Conservation (phyloP, 2,888 invertebrate genomes). For the Dolomedes plantarius region DNA sequence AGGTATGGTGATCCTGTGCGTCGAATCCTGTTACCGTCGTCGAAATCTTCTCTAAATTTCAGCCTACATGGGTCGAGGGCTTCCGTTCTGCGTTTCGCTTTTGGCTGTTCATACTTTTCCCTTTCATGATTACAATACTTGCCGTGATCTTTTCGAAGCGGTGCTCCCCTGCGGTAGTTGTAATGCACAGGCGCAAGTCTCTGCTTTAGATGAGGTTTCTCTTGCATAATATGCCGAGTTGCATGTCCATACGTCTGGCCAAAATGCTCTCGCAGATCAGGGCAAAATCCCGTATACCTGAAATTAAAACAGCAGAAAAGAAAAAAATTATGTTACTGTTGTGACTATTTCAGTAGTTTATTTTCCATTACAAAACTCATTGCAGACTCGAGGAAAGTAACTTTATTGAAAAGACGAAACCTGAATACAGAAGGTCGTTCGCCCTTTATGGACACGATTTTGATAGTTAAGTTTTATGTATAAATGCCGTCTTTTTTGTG, state of each 20-base stretch:
- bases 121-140: neutral
- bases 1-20: neutral
- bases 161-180: neutral
- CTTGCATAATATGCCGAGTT: slow-evolving; percentile 26
- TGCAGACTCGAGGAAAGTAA: too few species aligned
- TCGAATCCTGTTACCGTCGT: neutral
- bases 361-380: too few species aligned
- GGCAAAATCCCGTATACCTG: slow-evolving; percentile 58
- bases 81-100: neutral
- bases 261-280: slow-evolving; percentile 28
- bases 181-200: slow-evolving; percentile 24
- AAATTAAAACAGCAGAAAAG: too few species aligned
- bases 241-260: slow-evolving; percentile 47
- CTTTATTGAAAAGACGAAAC: too few species aligned
- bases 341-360: too few species aligned
- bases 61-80: neutral
- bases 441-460: too few species aligned
- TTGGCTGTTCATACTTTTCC: neutral
- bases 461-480: too few species aligned
- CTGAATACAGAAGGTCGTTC: too few species aligned
- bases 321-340: too few species aligned
- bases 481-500: too few species aligned
- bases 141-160: neutral
- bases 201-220: slow-evolving; percentile 28
- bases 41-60: neutral